Evolutionary conservation across 2,797 vertebrate species (phyloP).

Genomic region (Eulemur rubriventer): DNA sequence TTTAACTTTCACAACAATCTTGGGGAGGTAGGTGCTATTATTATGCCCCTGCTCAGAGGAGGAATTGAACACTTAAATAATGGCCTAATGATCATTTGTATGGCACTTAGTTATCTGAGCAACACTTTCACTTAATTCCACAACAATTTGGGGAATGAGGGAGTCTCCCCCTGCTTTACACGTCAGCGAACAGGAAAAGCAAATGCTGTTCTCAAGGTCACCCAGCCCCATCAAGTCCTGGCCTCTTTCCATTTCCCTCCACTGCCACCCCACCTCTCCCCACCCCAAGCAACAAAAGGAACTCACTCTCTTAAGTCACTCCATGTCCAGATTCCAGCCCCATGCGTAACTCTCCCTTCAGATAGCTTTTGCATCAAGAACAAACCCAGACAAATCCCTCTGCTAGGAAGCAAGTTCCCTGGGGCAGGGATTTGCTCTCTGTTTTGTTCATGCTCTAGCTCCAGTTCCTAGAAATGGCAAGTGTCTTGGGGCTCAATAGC

Average conservation of each 20-base stretch:
- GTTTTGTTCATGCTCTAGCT: background rate
- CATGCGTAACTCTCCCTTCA: background rate
- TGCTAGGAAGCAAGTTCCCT: background rate
- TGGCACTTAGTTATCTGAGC: background rate
- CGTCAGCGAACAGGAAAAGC: background rate
- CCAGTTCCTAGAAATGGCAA: background rate
- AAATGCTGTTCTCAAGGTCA: background rate
- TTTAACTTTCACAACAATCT: background rate
- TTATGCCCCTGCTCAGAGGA: background rate
- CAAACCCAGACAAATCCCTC: background rate
- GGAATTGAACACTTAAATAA: background rate
- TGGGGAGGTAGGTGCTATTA: background rate
- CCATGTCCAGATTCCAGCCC: background rate
- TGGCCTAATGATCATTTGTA: background rate
- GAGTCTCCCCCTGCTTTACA: background rate
- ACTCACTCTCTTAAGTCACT: background rate
- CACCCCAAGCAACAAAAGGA: background rate
- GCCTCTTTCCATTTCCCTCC: background rate
- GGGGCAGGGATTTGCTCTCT: background rate
- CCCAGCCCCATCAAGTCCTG: too few species aligned
- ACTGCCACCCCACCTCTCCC: background rate
- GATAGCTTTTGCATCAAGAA: background rate
- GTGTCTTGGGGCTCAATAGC: background rate
- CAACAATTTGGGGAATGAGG: background rate
- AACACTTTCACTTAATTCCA: background rate